Conservation (phyloP, 2,888 invertebrate species). For the Heteromurus nitidus region DNA sequence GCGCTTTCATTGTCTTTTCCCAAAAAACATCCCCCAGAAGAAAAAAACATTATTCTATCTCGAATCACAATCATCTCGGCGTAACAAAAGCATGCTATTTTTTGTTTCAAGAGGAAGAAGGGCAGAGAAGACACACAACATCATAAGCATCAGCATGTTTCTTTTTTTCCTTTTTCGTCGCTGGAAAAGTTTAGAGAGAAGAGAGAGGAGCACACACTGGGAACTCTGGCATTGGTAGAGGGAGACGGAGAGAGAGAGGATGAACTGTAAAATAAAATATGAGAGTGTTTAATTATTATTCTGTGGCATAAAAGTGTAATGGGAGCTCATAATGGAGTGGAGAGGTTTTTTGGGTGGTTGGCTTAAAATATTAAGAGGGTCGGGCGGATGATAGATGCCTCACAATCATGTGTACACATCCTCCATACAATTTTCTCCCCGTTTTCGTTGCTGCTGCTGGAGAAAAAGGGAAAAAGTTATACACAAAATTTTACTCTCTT, state of each 20-base stretch:
- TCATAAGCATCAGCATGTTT: not conserved
- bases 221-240: not conserved
- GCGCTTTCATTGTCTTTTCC: too few relatives aligned
- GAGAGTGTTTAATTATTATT: constrained; percentile 73
- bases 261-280: constrained; percentile 72
- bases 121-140: too few relatives aligned
- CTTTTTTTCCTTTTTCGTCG: not conserved
- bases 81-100: too few relatives aligned
- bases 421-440: not conserved
- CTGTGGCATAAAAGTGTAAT: constrained; percentile 73
- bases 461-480: constrained; percentile 24
- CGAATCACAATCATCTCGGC: too few relatives aligned
- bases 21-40: too few relatives aligned
- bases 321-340: constrained; percentile 70
- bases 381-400: constrained; percentile 71
- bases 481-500: constrained; percentile 22
- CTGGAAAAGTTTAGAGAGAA: not conserved
- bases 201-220: not conserved
- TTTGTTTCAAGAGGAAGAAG: too few relatives aligned
- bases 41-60: too few relatives aligned
- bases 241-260: constrained; percentile 42
- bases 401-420: constrained; percentile 61
- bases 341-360: constrained; percentile 64
- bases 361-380: constrained; percentile 73
- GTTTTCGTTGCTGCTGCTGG: not conserved